phyloP scores from a whole-genome alignment of 2,113 vertebrate genomes.

The Scatophagus argus region DNA sequence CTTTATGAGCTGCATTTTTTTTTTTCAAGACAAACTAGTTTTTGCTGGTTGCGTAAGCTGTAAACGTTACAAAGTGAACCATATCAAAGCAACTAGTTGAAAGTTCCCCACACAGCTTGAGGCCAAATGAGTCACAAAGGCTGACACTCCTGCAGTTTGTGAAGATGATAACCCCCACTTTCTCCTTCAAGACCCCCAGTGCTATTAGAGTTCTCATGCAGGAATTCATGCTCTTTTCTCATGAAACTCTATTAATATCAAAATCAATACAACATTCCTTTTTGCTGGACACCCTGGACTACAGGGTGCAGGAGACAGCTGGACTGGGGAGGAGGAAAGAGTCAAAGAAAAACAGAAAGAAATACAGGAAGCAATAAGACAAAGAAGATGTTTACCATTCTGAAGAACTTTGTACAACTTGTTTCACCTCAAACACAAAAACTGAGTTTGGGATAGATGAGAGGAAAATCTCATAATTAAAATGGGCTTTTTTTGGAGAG shows the following conservation, averaged over 20 bases:
- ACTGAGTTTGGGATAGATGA: constrained; percentile 9
- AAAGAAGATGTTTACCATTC: neutral
- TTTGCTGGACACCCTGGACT: constrained; percentile 8
- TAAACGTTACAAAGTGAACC: constrained; percentile 35
- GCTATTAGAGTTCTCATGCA: neutral
- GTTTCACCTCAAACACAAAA: constrained; percentile 17
- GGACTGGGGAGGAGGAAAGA: neutral
- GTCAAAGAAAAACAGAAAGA: neutral
- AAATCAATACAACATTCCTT: constrained; percentile 36
- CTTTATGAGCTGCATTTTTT: neutral
- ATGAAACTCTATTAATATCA: constrained; percentile 37
- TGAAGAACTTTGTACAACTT: neutral
- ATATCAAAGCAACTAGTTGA: constrained; percentile 27
- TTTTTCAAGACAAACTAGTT: neutral
- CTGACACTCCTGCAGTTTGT: constrained; percentile 4
- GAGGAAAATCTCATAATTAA: constrained; percentile 43
- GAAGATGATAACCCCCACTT: constrained; percentile 29
- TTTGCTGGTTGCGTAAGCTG: constrained; percentile 10
- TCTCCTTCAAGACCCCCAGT: constrained; percentile 19
- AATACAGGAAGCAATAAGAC: neutral
- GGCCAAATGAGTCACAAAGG: constrained; percentile 38
- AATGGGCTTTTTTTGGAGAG: constrained; percentile 28
- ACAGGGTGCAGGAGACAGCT: neutral
- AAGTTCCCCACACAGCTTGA: constrained; percentile 32
- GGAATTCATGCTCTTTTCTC: neutral